Conservation (phyloP, 2,113 vertebrate genomes). For the Megaceryle torquata region DNA sequence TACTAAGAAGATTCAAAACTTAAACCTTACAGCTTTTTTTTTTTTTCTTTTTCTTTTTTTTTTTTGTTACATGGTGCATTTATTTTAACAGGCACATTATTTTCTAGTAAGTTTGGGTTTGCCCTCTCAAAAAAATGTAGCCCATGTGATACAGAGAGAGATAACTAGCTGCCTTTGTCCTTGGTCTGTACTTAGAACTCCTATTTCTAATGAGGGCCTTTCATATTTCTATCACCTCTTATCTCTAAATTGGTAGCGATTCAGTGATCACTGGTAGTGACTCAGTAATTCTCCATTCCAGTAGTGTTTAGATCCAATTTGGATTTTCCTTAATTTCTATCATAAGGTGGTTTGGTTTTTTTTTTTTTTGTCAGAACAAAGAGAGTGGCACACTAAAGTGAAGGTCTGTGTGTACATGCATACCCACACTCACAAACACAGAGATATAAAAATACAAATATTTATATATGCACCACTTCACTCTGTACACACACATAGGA, state of each 20-base stretch:
- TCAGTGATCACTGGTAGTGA: not conserved
- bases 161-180: not conserved
- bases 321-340: not conserved
- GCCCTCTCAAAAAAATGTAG: not conserved
- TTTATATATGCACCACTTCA: not conserved
- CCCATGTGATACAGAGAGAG: not conserved
- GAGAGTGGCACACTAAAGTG: not conserved
- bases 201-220: not conserved
- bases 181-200: not conserved
- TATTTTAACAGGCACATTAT: not conserved
- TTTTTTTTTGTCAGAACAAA: not conserved
- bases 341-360: not conserved
- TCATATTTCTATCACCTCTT: not conserved
- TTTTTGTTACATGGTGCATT: not conserved
- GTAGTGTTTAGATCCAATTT: not conserved
- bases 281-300: not conserved
- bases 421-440: rapidly evolving
- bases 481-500: not conserved
- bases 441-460: not conserved
- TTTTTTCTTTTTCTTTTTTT: not conserved
- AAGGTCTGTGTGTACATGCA: rapidly evolving
- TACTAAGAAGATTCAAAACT: not conserved
- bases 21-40: not conserved
- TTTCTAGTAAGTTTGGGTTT: not conserved
- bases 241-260: not conserved